These are phyloP conservation scores for Myanophis thanlyinensis DNA, from an alignment of 2,113 vertebrate genomes.

Conservation along the genomic window DNA sequence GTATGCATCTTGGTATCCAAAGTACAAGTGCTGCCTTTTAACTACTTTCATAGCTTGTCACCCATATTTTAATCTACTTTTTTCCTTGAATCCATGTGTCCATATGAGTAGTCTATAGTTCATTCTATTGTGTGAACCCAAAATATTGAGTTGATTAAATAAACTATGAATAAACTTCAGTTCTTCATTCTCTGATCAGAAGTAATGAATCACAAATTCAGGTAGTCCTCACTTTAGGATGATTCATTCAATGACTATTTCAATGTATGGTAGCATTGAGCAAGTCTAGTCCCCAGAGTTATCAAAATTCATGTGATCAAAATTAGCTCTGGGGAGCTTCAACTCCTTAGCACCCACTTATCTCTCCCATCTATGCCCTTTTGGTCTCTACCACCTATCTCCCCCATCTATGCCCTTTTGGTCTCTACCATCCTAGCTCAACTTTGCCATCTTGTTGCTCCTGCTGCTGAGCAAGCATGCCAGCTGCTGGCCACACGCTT, in stretches of 20 bases:
- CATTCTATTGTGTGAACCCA: background rate
- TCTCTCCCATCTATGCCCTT: background rate
- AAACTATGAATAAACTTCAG: background rate
- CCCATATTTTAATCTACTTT: background rate
- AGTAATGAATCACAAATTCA: background rate
- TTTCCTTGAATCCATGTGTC: background rate
- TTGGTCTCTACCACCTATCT: background rate
- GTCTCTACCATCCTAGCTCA: background rate
- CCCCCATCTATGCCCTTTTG: background rate
- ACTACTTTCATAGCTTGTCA: background rate
- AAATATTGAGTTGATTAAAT: background rate
- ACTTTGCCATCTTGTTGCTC: background rate
- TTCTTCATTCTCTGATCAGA: background rate
- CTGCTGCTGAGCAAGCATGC: background rate
- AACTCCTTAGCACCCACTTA: background rate
- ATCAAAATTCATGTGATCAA: background rate
- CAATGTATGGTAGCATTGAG: background rate
- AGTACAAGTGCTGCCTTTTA: background rate
- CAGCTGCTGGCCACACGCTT: background rate
- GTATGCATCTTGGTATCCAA: background rate
- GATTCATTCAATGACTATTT: background rate
- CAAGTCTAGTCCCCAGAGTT: background rate
- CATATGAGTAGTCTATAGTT: background rate
- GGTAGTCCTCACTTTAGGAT: background rate
- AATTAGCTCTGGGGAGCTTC: background rate